A percentile compares a stretch with the other conserved stretches of the same genome.
Conservation (phyloP, 1,140 invertebrate genomes). For the Acromyrmex heyeri region DNA sequence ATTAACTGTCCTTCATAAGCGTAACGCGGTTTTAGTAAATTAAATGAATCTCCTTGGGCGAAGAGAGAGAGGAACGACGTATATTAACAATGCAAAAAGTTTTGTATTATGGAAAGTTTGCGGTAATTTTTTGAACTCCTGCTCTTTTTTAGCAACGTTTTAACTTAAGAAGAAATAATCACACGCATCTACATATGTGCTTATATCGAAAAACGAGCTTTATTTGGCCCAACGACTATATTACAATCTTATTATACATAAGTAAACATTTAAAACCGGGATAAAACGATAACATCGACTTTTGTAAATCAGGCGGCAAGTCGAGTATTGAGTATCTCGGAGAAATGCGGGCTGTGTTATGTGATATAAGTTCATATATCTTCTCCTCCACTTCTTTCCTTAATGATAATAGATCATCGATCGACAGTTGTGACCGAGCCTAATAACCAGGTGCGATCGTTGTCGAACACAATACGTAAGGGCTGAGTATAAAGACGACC, state of each 20-base stretch:
- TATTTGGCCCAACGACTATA: constrained; percentile 85
- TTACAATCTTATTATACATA: constrained; percentile 84
- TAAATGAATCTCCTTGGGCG: constrained; percentile 15
- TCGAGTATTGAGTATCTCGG: constrained; percentile 57
- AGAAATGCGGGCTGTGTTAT: constrained; percentile 52
- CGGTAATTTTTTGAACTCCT: neutral
- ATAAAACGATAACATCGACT: constrained; percentile 83
- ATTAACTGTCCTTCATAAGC: neutral
- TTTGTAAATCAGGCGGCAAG: constrained; percentile 80
- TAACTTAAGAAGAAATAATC: constrained; percentile 5
- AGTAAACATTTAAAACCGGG: constrained; percentile 84
- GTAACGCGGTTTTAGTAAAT: constrained; percentile 44
- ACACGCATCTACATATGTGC: neutral
- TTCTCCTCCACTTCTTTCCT: constrained; percentile 1
- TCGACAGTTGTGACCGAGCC: constrained; percentile 51
- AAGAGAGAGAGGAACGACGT: constrained; percentile 1
- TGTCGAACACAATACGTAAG: constrained; percentile 31
- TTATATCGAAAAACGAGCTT: constrained; percentile 83
- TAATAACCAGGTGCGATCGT: constrained; percentile 58
- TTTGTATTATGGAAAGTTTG: constrained; percentile 14
- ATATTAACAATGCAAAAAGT: constrained; percentile 38
- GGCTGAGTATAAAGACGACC: too few relatives aligned
- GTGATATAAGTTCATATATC: constrained; percentile 59
- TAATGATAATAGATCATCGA: constrained; percentile 55
- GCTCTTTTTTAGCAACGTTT: neutral